These are phyloP conservation scores for Drosophila kokeensis DNA, from an alignment of 2,888 invertebrate species.

Conservation along the genomic window DNA sequence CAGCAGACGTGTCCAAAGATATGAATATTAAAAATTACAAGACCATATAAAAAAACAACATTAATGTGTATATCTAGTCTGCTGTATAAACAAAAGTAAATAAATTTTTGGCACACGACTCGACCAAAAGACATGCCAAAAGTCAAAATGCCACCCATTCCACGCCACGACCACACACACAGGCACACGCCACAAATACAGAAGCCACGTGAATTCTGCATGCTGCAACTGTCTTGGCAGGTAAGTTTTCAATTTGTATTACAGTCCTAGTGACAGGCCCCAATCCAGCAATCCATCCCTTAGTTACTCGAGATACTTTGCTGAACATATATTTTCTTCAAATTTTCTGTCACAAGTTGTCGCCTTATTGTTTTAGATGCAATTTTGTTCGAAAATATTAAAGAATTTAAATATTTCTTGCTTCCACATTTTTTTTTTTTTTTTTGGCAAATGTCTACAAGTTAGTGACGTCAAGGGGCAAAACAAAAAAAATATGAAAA, in stretches of 20 bases:
- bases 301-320: slow-evolving; percentile 18
- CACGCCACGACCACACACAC: slow-evolving; percentile 15
- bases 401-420: slow-evolving; percentile 32
- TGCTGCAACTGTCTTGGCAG: slow-evolving; percentile 50
- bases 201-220: slow-evolving; percentile 47
- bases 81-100: slow-evolving; percentile 49
- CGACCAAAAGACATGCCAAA: slow-evolving; percentile 37
- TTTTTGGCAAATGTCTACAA: slow-evolving; percentile 26
- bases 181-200: background rate
- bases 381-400: slow-evolving; percentile 30
- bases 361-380: slow-evolving; percentile 55
- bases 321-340: slow-evolving; percentile 45
- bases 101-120: slow-evolving; percentile 71
- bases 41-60: slow-evolving; percentile 25
- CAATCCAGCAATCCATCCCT: slow-evolving; percentile 2
- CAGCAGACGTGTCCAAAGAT: slow-evolving; percentile 41
- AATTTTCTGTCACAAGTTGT: slow-evolving; percentile 60
- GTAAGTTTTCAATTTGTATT: slow-evolving; percentile 47
- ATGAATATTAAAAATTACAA: slow-evolving; percentile 52
- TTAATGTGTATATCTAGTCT: slow-evolving; percentile 6
- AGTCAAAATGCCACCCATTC: background rate
- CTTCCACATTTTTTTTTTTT: slow-evolving; percentile 3
- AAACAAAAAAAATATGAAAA: slow-evolving; percentile 55
- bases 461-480: slow-evolving; percentile 79
- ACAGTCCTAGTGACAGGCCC: slow-evolving; percentile 14